Evolutionary conservation across 2,797 vertebrate genomes (phyloP), one percentile per base, ranked within the genome.

Genomic region (Pelobates cultripes): DNA sequence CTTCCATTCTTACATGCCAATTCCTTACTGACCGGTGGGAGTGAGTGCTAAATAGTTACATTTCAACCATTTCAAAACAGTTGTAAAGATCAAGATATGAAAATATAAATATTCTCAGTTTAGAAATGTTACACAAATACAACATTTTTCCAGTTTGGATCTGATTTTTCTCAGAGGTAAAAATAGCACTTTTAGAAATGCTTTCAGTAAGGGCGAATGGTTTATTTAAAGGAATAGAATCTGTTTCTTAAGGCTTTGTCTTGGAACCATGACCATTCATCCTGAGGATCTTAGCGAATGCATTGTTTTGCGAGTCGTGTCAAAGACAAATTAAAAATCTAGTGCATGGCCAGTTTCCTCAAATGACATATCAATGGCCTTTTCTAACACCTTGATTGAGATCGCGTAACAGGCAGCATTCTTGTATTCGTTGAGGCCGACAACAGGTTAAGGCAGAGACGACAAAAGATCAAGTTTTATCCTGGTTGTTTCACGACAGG

Each of bases 351-450:
- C 7, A 69, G 17, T 81, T 69, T 74, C 61, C 70, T 53, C 70
- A 15, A 12, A 71, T 47, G 43, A 71, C 69, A 63, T 28, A 15
- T 66, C 40, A 45, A 70, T 74, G 70, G 28, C 43, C 44, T 42
- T 43, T 55, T 43, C 66, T 70, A 70, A 53, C 68, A 70, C 70
- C 60, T 43, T 72, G 45, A 45, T 57, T 40, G 63, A 28, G 44
- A 74, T 80, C 42, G n/a, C 43, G 73, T 81, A 47, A 61, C 79
- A 53, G n/a, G 44, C 45, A 14, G 13, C 71, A 67, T 73, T 13
- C 45, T 53, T 43, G 47, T 28, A 8, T 9, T 10, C 43, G 43
- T 14, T 10, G 67, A 69, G 53, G 51, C 41, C 17, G 66, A 15
- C 66, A 70, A 53, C 41, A 12, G 4, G 7, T 74, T 69, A 40